Evolutionary conservation across 2,113 vertebrate genomes (phyloP).

Genomic region (Ursus arctos): DNA sequence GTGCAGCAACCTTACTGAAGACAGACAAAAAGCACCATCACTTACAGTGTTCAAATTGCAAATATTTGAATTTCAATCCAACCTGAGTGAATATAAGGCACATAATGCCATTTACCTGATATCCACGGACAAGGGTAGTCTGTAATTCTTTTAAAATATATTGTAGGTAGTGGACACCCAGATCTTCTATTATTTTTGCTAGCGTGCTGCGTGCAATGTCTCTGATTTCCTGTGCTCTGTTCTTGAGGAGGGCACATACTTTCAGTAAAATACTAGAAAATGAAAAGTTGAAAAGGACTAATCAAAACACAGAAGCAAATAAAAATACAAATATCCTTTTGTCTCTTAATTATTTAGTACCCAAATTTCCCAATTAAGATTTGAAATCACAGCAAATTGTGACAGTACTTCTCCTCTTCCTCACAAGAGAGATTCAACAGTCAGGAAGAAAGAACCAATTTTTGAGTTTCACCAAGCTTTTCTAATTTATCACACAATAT

Average conservation of each 20-base stretch:
- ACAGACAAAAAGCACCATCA: background rate
- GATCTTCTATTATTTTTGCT: slow-evolving; percentile 94
- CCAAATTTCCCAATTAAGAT: background rate
- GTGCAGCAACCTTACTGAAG: background rate
- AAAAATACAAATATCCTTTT: background rate
- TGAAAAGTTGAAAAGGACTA: slow-evolving; percentile 39
- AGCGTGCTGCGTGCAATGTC: slow-evolving; percentile 95
- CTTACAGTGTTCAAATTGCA: background rate
- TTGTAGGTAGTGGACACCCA: slow-evolving; percentile 93
- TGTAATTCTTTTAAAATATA: slow-evolving; percentile 97
- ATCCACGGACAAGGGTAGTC: slow-evolving; percentile 93
- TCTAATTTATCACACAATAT: background rate
- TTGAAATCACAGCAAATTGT: background rate
- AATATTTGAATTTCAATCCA: background rate
- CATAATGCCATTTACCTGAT: slow-evolving; percentile 90
- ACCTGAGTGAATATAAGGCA: background rate
- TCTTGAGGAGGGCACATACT: slow-evolving; percentile 95
- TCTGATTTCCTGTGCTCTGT: slow-evolving; percentile 96
- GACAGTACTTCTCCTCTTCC: background rate
- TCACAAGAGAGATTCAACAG: background rate
- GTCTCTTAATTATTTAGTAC: background rate
- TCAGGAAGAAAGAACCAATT: background rate
- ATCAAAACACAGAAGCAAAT: background rate
- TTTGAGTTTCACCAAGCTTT: background rate
- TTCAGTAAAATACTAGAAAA: slow-evolving; percentile 94